Evolutionary conservation across 1,140 invertebrate genomes (phyloP).

Genomic region (Sinella curviseta): DNA sequence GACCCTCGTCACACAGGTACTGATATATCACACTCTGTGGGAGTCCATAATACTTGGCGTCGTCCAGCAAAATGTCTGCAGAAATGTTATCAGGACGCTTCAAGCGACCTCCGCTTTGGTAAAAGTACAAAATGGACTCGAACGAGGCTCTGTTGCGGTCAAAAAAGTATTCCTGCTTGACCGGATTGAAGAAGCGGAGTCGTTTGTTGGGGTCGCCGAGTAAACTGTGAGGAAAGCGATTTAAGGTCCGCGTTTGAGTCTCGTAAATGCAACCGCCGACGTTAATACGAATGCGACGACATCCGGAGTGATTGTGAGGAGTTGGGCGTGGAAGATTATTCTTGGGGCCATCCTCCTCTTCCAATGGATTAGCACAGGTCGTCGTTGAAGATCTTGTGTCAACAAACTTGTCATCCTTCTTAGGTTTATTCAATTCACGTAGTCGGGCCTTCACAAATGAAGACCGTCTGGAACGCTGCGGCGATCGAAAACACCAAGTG

Average conservation of each 20-base stretch:
- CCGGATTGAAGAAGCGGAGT: conserved; percentile 72
- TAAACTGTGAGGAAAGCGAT: conserved; percentile 18
- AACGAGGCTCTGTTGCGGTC: conserved; percentile 79
- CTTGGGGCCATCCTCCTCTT: too few species aligned
- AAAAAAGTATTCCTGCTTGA: conserved; percentile 82
- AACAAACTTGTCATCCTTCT: background rate
- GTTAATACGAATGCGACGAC: background rate
- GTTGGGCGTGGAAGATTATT: background rate
- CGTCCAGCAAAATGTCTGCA: background rate
- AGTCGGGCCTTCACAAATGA: background rate
- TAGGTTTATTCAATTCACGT: background rate
- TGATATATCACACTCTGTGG: background rate
- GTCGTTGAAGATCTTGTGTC: too few species aligned
- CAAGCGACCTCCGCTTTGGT: conserved; percentile 15
- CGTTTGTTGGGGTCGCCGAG: conserved; percentile 56
- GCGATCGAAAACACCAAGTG: background rate
- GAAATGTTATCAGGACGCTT: background rate
- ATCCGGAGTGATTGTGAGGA: background rate
- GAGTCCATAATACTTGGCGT: background rate
- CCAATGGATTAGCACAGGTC: too few species aligned
- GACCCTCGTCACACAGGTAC: conserved; percentile 45
- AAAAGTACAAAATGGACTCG: conserved; percentile 58
- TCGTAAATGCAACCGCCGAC: conserved; percentile 9
- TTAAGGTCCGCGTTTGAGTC: conserved; percentile 20
- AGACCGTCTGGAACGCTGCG: background rate